Conservation (phyloP, 2,888 invertebrate species). For the Lepidocyrtinus sp. region DNA sequence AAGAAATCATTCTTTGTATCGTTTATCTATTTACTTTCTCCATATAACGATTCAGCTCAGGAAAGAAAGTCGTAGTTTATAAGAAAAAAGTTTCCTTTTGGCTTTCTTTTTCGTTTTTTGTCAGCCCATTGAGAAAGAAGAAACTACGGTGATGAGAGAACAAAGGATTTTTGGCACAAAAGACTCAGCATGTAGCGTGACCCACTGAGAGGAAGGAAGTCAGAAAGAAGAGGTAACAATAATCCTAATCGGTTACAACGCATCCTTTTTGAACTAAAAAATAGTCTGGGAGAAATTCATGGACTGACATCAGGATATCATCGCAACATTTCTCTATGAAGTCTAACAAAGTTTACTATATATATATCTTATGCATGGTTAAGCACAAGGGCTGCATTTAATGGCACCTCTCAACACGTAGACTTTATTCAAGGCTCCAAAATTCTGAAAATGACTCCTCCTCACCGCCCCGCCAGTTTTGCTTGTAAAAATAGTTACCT, state of each 20-base stretch:
- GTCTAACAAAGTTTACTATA: too few species aligned
- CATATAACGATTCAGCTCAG: conserved; percentile 47
- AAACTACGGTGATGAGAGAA: conserved; percentile 32
- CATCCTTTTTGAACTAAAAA: too few species aligned
- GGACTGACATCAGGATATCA: too few species aligned
- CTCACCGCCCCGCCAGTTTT: too few species aligned
- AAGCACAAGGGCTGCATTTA: conserved; percentile 42
- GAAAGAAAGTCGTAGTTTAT: conserved; percentile 52
- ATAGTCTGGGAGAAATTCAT: too few species aligned
- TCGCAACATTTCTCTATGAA: too few species aligned
- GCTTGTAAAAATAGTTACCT: too few species aligned
- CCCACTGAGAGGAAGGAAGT: too few species aligned
- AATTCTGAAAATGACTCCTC: conserved; percentile 42
- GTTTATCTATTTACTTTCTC: conserved; percentile 59
- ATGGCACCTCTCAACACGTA: conserved; percentile 43
- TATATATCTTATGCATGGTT: too few species aligned
- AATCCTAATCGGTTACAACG: conserved; percentile 32
- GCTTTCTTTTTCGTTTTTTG: conserved; percentile 12
- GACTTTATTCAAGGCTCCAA: conserved; percentile 36
- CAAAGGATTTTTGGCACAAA: conserved; percentile 46
- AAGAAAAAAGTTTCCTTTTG: conserved; percentile 44
- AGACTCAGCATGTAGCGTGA: too few species aligned
- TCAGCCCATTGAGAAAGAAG: conserved; percentile 20
- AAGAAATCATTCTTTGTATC: conserved; percentile 42
- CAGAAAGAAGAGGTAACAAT: conserved; percentile 28